Evolutionary conservation across 2,113 vertebrate genomes (phyloP), one percentile per base, ranked within the genome.

Genomic region (Otolemur garnettii): DNA sequence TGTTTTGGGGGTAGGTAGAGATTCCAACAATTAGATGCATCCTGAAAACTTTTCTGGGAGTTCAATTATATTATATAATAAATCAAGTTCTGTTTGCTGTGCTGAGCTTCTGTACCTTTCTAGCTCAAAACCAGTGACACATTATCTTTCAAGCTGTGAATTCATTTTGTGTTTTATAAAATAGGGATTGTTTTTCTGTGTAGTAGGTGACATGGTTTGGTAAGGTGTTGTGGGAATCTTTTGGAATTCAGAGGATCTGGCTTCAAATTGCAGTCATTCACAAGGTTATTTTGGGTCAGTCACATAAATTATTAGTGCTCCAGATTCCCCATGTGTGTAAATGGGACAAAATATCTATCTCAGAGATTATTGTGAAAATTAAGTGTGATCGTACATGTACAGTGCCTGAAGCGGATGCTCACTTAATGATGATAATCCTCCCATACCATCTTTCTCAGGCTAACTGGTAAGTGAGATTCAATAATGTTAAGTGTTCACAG

Each of bases 21-120:
- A 74, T 13, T 77, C 42, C 66, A 95, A 93, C 77, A 92, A 80
- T 88, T 93, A 95, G 94, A 93, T 66, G 24, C 4, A 87, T 24
- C 83, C 64, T 77, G 57, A 94, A 74, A 95, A 91, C 64, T 79
- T 97, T 88, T 71, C 59, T 42, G 42, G 26, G 72, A 79, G 50
- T 71, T n/a, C 38, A 93, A 85, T 64, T 91, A 30, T 74, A 60
- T 88, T 64, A 85, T 18, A 21, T 14, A 89, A 59, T 59, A 86
- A 94, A 94, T 89, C 62, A 93, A 69, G 42, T 75, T 90, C 79
- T 78, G 35, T 92, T 35, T 87, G 77, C 57, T 22, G 22, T 22
- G 26, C 30, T 57, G n/a, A 50, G 50, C 14, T 75, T 84, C 72
- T 72, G 77, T 13, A 38, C 38, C 18, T 87, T 53, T 69, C 33